Evolutionary conservation across 2,888 invertebrate species (phyloP).

Genomic region (Apomyelois bistriatella): DNA sequence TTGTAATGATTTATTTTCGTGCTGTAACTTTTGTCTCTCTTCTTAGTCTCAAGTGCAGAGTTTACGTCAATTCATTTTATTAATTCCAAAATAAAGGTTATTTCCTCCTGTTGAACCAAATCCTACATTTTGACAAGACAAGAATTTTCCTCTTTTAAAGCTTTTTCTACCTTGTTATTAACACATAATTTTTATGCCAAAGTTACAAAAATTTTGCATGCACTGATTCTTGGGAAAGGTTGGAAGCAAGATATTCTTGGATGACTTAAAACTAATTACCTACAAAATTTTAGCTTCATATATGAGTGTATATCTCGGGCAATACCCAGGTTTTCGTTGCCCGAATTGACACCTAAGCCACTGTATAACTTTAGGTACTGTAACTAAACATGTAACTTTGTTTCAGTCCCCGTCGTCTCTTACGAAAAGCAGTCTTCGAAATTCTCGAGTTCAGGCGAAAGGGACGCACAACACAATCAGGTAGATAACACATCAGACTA

Average conservation of each 20-base stretch:
- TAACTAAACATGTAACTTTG: too few species aligned
- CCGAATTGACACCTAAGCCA: too few species aligned
- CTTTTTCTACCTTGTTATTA: slow-evolving; percentile 31
- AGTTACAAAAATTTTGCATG: too few species aligned
- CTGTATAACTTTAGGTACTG: too few species aligned
- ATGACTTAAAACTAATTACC: too few species aligned
- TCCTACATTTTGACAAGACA: slow-evolving; percentile 31
- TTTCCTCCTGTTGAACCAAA: slow-evolving; percentile 38
- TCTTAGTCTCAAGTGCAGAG: slow-evolving; percentile 35
- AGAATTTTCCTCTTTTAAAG: slow-evolving; percentile 32
- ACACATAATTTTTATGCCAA: slow-evolving; percentile 34
- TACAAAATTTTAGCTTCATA: too few species aligned
- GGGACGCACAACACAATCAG: slow-evolving; percentile 49
- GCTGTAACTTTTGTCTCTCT: slow-evolving; percentile 38
- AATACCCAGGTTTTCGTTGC: too few species aligned
- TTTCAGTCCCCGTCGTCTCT: slow-evolving; percentile 46
- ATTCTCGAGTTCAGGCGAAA: slow-evolving; percentile 35
- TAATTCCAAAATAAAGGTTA: slow-evolving; percentile 38
- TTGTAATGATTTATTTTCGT: slow-evolving; percentile 45
- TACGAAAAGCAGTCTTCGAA: slow-evolving; percentile 44
- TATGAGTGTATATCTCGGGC: too few species aligned
- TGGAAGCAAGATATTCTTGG: too few species aligned
- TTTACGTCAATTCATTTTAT: slow-evolving; percentile 36
- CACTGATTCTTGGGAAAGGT: too few species aligned
- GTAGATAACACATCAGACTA: slow-evolving; percentile 64